phyloP scores from a whole-genome alignment of 2,113 vertebrate genomes.

The Struthio camelus region DNA sequence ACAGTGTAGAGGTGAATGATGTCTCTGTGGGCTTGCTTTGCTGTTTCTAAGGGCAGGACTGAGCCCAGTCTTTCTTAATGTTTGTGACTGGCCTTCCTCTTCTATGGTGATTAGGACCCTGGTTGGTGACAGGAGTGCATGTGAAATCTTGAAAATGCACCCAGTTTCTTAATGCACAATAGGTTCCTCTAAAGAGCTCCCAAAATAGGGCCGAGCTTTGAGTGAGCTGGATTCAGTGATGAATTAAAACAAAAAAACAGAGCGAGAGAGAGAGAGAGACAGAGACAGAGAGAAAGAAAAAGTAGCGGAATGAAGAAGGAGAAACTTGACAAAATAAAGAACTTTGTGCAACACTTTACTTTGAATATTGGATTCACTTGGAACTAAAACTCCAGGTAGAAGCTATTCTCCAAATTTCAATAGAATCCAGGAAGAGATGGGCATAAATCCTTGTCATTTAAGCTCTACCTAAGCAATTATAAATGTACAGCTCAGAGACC shows the following conservation, averaged over 20 bases:
- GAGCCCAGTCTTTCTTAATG: background rate
- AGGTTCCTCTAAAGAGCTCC: background rate
- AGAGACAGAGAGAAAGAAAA: background rate
- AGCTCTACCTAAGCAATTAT: background rate
- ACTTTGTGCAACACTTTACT: background rate
- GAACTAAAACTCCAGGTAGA: background rate
- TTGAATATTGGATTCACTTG: background rate
- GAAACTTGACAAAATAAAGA: background rate
- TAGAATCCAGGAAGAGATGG: background rate
- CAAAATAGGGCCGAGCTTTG: background rate
- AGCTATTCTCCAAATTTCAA: background rate
- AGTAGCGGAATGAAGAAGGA: background rate
- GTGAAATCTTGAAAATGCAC: background rate
- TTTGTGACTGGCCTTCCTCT: background rate
- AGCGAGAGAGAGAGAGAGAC: no score
- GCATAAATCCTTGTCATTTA: background rate
- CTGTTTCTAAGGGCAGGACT: background rate
- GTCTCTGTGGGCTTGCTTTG: background rate
- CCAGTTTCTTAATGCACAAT: background rate
- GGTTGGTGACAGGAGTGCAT: background rate
- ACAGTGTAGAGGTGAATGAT: background rate
- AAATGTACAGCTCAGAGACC: background rate
- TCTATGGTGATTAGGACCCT: background rate
- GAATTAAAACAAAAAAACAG: background rate
- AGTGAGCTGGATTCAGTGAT: background rate